A percentile compares a stretch with the other conserved stretches of the same genome.
Conservation (phyloP, 1,140 invertebrate species). For the Drosophila pruinosa region DNA sequence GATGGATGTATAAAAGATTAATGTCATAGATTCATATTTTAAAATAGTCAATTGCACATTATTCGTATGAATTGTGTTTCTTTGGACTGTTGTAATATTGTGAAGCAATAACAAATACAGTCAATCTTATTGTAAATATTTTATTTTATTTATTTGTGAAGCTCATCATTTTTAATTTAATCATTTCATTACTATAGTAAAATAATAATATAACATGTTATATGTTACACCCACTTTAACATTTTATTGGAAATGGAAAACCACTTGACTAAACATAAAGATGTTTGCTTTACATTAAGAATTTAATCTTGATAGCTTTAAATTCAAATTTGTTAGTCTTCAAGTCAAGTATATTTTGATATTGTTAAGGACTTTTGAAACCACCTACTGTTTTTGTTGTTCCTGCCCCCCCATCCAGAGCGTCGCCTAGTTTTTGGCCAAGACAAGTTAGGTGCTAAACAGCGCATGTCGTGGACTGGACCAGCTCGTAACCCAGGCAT, state of each 20-base stretch:
- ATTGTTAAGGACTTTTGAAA: conserved; percentile 15
- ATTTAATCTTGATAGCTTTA: background rate
- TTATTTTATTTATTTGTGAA: no score
- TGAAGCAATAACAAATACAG: no score
- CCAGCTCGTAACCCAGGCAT: background rate
- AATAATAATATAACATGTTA: no score
- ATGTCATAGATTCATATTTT: no score
- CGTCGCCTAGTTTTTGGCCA: conserved; percentile 57
- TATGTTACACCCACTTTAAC: no score
- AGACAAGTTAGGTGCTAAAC: conserved; percentile 76
- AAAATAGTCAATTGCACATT: no score
- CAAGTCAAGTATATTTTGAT: background rate
- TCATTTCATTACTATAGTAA: no score
- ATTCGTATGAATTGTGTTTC: background rate
- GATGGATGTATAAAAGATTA: background rate
- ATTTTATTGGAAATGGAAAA: no score
- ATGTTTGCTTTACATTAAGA: background rate
- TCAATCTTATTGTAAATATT: no score
- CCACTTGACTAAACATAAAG: no score
- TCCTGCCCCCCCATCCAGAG: conserved; percentile 29
- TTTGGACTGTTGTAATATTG: no score
- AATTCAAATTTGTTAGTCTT: background rate
- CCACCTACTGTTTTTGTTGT: conserved; percentile 2
- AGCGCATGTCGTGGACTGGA: conserved; percentile 67
- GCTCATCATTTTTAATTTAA: no score